A percentile compares a stretch with the other conserved stretches of the same genome.
Conservation (phyloP, 1,140 invertebrate species). For the Tetragonula clypearis region DNA sequence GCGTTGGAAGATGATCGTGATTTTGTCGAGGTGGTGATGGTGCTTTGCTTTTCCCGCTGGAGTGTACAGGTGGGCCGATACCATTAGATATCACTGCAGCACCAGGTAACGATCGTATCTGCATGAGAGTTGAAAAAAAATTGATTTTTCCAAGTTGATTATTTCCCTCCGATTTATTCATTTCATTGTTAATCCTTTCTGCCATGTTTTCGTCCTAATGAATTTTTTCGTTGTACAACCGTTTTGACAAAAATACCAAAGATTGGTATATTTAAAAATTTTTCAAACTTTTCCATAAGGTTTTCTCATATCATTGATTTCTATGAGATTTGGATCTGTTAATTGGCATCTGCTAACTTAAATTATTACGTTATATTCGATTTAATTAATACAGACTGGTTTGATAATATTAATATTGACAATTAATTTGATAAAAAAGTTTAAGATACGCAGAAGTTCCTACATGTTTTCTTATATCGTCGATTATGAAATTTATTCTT, state of each 20-base stretch:
- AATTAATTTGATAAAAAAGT: too few species aligned
- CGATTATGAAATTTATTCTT: too few species aligned
- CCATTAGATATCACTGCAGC: constrained; percentile 50
- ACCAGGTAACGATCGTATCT: constrained; percentile 60
- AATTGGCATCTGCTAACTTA: background rate
- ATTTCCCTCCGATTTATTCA: background rate
- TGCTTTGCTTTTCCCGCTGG: constrained; percentile 24
- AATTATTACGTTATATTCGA: too few species aligned
- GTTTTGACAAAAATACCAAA: background rate
- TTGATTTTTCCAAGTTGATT: background rate
- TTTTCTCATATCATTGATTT: background rate
- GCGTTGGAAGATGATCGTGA: constrained; percentile 18
- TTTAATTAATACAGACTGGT: too few species aligned
- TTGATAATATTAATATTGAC: too few species aligned
- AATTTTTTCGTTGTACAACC: background rate
- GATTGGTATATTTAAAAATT: background rate
- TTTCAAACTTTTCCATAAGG: background rate
- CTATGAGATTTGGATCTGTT: background rate
- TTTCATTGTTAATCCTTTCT: background rate
- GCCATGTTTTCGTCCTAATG: background rate
- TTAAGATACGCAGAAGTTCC: too few species aligned
- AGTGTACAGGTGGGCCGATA: constrained; percentile 16
- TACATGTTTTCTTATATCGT: too few species aligned
- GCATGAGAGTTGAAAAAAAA: background rate
- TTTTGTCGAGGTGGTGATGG: background rate